Evolutionary conservation across 2,888 invertebrate species (phyloP), one percentile per base, ranked within the genome.

Genomic region (Philereme transversata): DNA sequence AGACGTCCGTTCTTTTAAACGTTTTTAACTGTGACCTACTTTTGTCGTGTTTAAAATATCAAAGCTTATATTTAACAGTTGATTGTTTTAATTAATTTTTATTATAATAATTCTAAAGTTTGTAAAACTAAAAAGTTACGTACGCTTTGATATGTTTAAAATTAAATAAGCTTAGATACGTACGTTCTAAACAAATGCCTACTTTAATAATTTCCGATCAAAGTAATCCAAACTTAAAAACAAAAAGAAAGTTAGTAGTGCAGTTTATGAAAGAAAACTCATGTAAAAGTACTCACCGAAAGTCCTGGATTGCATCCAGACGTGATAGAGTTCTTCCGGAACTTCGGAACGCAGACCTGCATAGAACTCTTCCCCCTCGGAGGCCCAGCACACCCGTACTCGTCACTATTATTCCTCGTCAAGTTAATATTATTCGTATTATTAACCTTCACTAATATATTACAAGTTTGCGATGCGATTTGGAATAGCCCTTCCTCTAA

Each of bases 391-490:
- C 89, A 90, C 33, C 92, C 94, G 76, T 94, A 93, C 78, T 94
- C 94, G 72, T 95, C 94, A 81, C 94, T 71, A 65, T 94, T 93
- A 75, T 94, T 93, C 51, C 95, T 94, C 73, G 95, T 95, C 74
- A 92, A 78, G 74, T 95, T 95, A 64, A 95, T 95, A 80, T 96
- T 95, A 83, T 95, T 95, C 51, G 95, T 95, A 74, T 96, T 95
- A 81, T 95, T 95, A 68, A 96, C 95, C 93, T 96, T 95, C 59
- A 96, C 95, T 64, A 96, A 87, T 69, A 96, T 95, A 80, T 95
- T 96, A 77, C 96, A 96, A 59, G 96, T 96, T 82, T 96, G 96
- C 9, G 96, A 95, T 4, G 96, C 96, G 69, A 96, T 96, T 90
- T 96, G 96, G 78, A 96, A 95, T 40, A 96, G 89, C 5, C 96